These are phyloP conservation scores for Chaetodon auriga DNA, from an alignment of 2,113 vertebrate species.

Conservation along the genomic window DNA sequence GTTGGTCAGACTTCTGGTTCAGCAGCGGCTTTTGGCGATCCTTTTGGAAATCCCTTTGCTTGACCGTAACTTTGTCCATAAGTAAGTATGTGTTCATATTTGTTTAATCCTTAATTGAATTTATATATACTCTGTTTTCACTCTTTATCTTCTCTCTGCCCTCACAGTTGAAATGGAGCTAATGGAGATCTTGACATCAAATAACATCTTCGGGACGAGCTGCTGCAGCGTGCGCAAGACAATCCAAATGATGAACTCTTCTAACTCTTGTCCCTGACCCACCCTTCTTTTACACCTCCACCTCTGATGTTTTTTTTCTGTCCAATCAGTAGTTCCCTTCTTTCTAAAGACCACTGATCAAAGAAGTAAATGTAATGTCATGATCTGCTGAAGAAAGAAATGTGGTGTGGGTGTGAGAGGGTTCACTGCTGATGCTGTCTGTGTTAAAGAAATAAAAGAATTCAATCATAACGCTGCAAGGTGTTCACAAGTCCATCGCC, in stretches of 20 bases:
- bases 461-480: slow-evolving; percentile 30
- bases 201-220: slow-evolving; percentile 42
- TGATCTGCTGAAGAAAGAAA: slow-evolving; percentile 72
- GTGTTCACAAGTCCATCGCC: not conserved
- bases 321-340: slow-evolving; percentile 63
- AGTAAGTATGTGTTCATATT: slow-evolving; percentile 36
- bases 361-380: slow-evolving; percentile 66
- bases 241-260: slow-evolving; percentile 65
- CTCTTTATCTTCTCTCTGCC: not conserved
- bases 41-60: slow-evolving; percentile 93
- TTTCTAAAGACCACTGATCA: slow-evolving; percentile 69
- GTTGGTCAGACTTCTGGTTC: slow-evolving; percentile 65
- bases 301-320: slow-evolving; percentile 40
- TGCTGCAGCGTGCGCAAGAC: slow-evolving; percentile 58
- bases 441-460: slow-evolving; percentile 72
- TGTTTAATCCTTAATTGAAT: not conserved
- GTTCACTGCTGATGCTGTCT: slow-evolving; percentile 67
- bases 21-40: slow-evolving; percentile 83
- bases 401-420: slow-evolving; percentile 23
- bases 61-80: slow-evolving; percentile 74
- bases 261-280: slow-evolving; percentile 30
- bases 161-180: slow-evolving; percentile 50
- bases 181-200: slow-evolving; percentile 34
- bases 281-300: slow-evolving; percentile 9
- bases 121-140: not conserved